A percentile compares a stretch with the other conserved stretches of the same genome.
Evolutionary conservation across 2,888 invertebrate species (phyloP).

Genomic region (Conops quadrifasciatus): DNA sequence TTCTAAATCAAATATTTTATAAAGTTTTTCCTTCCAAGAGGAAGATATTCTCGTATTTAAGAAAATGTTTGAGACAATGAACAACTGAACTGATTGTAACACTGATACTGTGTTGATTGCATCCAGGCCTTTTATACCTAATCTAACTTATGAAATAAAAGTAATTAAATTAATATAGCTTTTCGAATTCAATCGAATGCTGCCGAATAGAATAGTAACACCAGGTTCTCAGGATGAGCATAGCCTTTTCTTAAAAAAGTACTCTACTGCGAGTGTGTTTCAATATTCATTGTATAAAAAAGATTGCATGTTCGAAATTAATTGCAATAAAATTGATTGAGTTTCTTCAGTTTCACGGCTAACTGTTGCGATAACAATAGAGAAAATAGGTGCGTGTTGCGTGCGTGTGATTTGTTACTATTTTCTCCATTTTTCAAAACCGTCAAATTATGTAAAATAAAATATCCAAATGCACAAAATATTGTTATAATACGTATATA

Average conservation of each 20-base stretch:
- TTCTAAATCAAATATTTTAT: too few relatives aligned
- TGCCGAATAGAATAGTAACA: too few relatives aligned
- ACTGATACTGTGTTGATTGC: slow-evolving; percentile 49
- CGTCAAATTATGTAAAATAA: slow-evolving; percentile 4
- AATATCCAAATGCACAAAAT: not conserved
- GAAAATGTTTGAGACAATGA: not conserved
- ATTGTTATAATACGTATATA: too few relatives aligned
- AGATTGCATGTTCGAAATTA: slow-evolving; percentile 21
- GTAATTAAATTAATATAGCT: slow-evolving; percentile 1
- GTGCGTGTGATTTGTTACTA: not conserved
- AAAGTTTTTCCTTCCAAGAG: too few relatives aligned
- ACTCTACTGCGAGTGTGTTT: not conserved
- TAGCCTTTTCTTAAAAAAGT: not conserved
- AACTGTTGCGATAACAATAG: not conserved
- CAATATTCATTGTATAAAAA: not conserved
- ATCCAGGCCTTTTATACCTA: slow-evolving; percentile 49
- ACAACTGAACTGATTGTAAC: slow-evolving; percentile 35
- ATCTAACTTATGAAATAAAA: slow-evolving; percentile 2
- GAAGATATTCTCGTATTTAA: too few relatives aligned
- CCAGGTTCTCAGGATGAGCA: not conserved
- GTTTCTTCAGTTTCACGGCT: not conserved
- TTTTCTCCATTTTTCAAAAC: not conserved
- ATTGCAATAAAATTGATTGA: slow-evolving; percentile 9
- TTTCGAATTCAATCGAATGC: too few relatives aligned
- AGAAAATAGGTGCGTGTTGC: not conserved